Evolutionary conservation across 1,140 invertebrate genomes (phyloP), one percentile per base, ranked within the genome.

Genomic region (Sesamia nonagrioides): DNA sequence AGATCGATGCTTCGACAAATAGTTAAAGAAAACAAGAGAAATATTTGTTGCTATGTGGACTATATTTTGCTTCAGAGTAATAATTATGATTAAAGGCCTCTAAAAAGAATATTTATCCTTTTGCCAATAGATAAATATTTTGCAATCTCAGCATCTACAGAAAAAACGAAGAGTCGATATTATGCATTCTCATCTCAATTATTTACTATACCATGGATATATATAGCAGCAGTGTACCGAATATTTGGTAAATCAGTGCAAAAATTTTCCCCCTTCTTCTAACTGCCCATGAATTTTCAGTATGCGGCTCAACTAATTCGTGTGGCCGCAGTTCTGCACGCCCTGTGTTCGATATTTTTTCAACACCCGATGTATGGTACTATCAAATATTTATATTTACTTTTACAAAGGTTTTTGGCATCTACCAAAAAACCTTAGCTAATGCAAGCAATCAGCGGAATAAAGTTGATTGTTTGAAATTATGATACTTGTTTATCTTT

Each of bases 241-340:
- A n/a, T 48, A 48, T 68, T 48, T 48, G 11, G 18, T 48, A 68
- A 68, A 68, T 68, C 48, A 40, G 3, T 33, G n/a, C 66, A 69
- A 21, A n/a, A 69, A 48, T 69, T 69, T 69, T 50, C 7, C 66
- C 66, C 54, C 6, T 15, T 37, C 11, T 17, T 21, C 42, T 17
- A 69, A 69, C 21, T 11, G 66, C 42, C 66, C 33, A 48, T 69
- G 17, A 45, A 45, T 68, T 13, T 15, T 50, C 21, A 35, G 13
- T 69, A n/a, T 58, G 17, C 35, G 21, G 56, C 21, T 3, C 42
- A 21, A 50, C 66, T 69, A 69, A 69, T 50, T 50, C 48, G 42
- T 8, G 21, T 18, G 37, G 60, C 42, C 21, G 42, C 42, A 7
- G 42, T 33, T 66, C 54, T 11, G 54, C 54, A 13, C 15, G 45